These are phyloP conservation scores for Pseudanteris insignis DNA, from an alignment of 2,888 invertebrate genomes.

Conservation along the genomic window DNA sequence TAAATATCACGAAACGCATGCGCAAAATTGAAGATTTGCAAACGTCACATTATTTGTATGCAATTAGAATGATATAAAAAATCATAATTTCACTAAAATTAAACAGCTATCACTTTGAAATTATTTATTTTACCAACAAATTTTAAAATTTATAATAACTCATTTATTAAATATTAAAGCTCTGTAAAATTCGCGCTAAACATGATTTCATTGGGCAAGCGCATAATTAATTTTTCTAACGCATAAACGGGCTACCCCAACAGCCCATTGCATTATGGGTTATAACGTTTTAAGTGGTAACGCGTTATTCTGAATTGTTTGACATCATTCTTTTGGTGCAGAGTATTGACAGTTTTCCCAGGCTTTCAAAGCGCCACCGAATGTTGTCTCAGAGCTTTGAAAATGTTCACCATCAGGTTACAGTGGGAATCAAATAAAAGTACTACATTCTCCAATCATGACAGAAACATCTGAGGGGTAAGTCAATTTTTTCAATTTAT, in stretches of 20 bases:
- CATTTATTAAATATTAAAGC: neutral
- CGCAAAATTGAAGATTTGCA: too few relatives aligned
- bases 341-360: slow-evolving; percentile 46
- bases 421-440: slow-evolving; percentile 84
- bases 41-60: too few relatives aligned
- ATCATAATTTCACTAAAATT: too few relatives aligned
- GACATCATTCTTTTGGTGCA: slow-evolving; percentile 54
- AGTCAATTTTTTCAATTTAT: slow-evolving; percentile 70
- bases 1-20: too few relatives aligned
- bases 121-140: too few relatives aligned
- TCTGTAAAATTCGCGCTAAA: slow-evolving; percentile 2
- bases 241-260: slow-evolving; percentile 10
- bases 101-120: too few relatives aligned
- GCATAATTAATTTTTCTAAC: slow-evolving; percentile 19
- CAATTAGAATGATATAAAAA: too few relatives aligned
- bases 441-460: slow-evolving; percentile 85
- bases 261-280: slow-evolving; percentile 9
- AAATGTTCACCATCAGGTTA: slow-evolving; percentile 84
- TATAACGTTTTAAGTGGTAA: slow-evolving; percentile 20
- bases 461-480: slow-evolving; percentile 92
- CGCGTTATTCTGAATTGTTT: neutral
- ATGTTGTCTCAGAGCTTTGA: slow-evolving; percentile 73
- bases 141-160: neutral
- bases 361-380: slow-evolving; percentile 53
- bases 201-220: slow-evolving; percentile 17